Conservation (phyloP, 2,113 vertebrate species). For the Oriolus oriolus region DNA sequence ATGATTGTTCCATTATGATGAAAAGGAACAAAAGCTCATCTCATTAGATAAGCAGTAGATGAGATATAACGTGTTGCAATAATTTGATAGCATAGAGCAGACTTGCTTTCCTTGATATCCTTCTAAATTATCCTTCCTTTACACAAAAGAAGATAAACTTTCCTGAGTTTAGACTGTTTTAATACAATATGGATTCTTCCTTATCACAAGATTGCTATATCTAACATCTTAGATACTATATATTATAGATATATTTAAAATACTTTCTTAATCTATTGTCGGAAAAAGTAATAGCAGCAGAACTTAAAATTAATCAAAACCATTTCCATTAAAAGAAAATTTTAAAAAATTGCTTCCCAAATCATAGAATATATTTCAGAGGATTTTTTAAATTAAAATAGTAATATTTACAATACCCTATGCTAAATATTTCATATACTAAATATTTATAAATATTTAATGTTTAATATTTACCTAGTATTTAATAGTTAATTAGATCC, state of each 20-base stretch:
- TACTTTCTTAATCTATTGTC: not conserved
- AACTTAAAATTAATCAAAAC: not conserved
- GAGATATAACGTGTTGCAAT: conserved; percentile 12
- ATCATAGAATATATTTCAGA: not conserved
- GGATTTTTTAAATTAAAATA: not conserved
- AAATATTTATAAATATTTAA: not conserved
- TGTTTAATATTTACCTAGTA: not conserved
- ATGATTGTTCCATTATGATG: not conserved
- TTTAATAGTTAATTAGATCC: not conserved
- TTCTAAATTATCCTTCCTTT: conserved; percentile 36
- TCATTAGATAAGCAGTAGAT: not conserved
- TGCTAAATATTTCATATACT: not conserved
- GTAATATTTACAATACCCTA: not conserved
- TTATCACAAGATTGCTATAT: not conserved
- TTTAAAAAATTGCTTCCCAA: not conserved
- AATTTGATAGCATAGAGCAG: conserved; percentile 24
- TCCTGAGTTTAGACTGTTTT: not conserved
- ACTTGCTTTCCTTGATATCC: not conserved
- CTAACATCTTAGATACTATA: not conserved
- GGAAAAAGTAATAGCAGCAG: not conserved
- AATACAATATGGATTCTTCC: conserved; percentile 7
- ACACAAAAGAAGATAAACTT: conserved; percentile 41
- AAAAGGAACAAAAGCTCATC: not conserved
- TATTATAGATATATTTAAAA: not conserved
- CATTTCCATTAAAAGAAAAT: not conserved